A percentile compares a stretch with the other conserved stretches of the same genome.
phyloP scores from a whole-genome alignment of 2,888 invertebrate species.

The Sarcophaga carnaria region DNA sequence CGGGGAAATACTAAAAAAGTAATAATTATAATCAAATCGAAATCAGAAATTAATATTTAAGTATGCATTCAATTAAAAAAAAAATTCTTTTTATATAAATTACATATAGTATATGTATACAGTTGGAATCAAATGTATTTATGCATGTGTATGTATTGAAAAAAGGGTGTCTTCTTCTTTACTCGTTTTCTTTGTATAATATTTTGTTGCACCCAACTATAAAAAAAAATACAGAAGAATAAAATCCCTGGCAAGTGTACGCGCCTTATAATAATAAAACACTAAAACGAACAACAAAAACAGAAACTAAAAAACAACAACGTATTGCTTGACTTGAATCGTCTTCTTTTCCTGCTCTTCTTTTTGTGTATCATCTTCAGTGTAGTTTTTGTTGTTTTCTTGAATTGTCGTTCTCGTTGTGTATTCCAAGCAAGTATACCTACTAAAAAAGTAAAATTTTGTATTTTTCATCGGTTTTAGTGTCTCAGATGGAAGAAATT shows the following conservation, averaged over 20 bases:
- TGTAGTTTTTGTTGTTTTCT: conserved; percentile 47
- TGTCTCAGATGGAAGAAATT: conserved; percentile 25
- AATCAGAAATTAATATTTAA: neutral
- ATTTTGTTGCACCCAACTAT: conserved; percentile 56
- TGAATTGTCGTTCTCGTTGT: conserved; percentile 39
- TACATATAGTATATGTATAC: conserved; percentile 4
- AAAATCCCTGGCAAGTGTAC: conserved; percentile 67
- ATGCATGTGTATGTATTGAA: neutral
- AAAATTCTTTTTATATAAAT: conserved; percentile 8
- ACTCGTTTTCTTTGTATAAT: conserved; percentile 60
- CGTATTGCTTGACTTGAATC: conserved; percentile 59
- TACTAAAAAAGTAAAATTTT: conserved; percentile 54
- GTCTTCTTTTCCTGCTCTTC: conserved; percentile 65
- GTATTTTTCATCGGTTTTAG: conserved; percentile 40
- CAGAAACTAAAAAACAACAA: conserved; percentile 38
- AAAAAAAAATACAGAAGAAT: conserved; percentile 36
- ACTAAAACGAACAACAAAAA: conserved; percentile 25
- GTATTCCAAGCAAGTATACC: conserved; percentile 69
- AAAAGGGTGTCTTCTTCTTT: conserved; percentile 68
- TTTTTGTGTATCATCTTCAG: conserved; percentile 39
- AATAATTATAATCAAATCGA: conserved; percentile 39
- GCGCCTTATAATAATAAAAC: conserved; percentile 57
- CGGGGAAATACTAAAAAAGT: conserved; percentile 49
- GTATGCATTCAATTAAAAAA: conserved; percentile 16
- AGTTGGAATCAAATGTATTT: neutral